phyloP scores from a whole-genome alignment of 1,140 invertebrate genomes.

The Papilio xuthus region DNA sequence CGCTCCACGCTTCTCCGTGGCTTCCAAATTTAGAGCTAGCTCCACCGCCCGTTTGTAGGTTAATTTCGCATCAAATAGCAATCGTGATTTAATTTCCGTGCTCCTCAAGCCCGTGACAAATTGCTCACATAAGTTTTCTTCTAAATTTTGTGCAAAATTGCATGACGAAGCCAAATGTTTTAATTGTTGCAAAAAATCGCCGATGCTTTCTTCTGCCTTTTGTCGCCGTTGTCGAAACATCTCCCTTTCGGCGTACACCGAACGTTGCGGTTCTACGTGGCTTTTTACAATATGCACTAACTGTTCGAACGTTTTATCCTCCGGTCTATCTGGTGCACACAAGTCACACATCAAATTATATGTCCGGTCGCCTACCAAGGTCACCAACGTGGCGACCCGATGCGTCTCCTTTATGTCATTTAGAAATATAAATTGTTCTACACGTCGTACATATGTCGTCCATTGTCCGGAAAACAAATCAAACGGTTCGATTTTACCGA shows the following conservation, averaged over 20 bases:
- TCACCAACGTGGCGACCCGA: conserved; percentile 54
- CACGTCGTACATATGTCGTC: background rate
- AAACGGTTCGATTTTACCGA: background rate
- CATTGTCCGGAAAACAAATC: conserved; percentile 12
- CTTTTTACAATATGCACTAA: conserved; percentile 39
- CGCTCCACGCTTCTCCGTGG: conserved; percentile 38
- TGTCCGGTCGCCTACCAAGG: conserved; percentile 45
- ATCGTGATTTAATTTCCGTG: conserved; percentile 46
- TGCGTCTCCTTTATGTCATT: conserved; percentile 36
- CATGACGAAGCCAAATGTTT: conserved; percentile 50
- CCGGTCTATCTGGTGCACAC: conserved; percentile 31
- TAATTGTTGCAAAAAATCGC: conserved; percentile 46
- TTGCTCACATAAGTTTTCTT: conserved; percentile 50
- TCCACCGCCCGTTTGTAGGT: conserved; percentile 44
- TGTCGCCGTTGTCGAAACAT: conserved; percentile 36
- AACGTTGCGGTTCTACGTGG: conserved; percentile 41
- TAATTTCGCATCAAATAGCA: conserved; percentile 42
- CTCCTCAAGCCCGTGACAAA: conserved; percentile 45
- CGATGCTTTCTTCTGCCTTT: background rate
- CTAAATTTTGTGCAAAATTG: conserved; percentile 44
- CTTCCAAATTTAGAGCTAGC: conserved; percentile 42
- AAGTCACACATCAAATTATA: conserved; percentile 5
- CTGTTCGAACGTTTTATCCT: conserved; percentile 26
- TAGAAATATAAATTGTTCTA: background rate
- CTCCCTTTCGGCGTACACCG: conserved; percentile 43